A percentile compares a stretch with the other conserved stretches of the same genome.
These are phyloP conservation scores for Poeciliopsis turneri DNA, from an alignment of 2,797 vertebrate species.

Conservation along the genomic window DNA sequence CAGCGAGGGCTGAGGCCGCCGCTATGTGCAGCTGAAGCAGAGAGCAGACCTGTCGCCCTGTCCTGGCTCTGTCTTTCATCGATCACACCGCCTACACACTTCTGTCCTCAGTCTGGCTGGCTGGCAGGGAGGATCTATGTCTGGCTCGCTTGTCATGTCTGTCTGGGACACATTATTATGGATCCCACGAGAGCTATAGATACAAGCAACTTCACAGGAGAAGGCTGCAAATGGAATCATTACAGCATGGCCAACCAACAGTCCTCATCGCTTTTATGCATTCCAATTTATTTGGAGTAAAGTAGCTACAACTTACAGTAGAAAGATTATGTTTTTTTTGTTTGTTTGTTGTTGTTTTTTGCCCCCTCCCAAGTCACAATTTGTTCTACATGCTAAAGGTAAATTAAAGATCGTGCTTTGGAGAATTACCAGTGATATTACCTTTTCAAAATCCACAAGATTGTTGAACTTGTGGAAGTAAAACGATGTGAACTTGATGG, in stretches of 20 bases:
- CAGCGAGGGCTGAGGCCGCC: slow-evolving; percentile 38
- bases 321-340: neutral
- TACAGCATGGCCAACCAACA: neutral
- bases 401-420: neutral
- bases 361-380: neutral
- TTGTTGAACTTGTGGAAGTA: neutral
- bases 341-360: neutral
- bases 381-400: neutral
- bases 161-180: slow-evolving; percentile 41
- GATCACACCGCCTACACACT: slow-evolving; percentile 58
- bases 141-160: slow-evolving; percentile 56
- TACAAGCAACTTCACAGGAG: slow-evolving; percentile 14
- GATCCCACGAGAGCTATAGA: slow-evolving; percentile 23
- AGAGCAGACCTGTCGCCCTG: slow-evolving; percentile 32
- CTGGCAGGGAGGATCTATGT: slow-evolving; percentile 52
- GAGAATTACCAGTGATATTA: neutral
- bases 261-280: neutral
- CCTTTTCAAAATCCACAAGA: neutral
- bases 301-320: neutral
- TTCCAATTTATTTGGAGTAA: neutral
- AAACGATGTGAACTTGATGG: neutral
- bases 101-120: slow-evolving; percentile 33
- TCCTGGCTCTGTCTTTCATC: slow-evolving; percentile 46
- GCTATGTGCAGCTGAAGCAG: slow-evolving; percentile 48
- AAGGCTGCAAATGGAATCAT: slow-evolving; percentile 1